Evolutionary conservation across 2,113 vertebrate species (phyloP).

Genomic region (Phalacrocorax pelagicus): DNA sequence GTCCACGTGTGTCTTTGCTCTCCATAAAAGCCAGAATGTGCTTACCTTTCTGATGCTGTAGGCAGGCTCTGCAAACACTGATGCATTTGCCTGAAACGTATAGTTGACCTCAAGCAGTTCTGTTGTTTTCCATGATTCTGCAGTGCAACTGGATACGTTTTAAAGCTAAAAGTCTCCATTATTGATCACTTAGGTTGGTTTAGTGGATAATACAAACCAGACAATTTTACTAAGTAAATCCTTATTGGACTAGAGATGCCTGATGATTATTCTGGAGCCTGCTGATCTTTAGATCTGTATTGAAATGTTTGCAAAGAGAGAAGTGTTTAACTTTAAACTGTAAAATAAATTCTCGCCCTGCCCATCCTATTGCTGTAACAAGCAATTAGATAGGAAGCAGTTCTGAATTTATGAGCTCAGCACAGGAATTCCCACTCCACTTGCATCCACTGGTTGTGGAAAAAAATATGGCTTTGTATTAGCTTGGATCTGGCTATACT

Average conservation of each 20-base stretch:
- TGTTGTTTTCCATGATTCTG: neutral
- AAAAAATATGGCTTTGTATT: neutral
- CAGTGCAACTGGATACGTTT: neutral
- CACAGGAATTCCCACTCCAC: neutral
- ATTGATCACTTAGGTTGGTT: neutral
- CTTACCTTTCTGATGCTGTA: neutral
- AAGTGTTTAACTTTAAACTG: neutral
- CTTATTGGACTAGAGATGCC: neutral
- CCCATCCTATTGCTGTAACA: neutral
- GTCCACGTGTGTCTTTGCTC: neutral
- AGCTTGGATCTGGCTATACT: neutral
- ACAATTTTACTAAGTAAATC: neutral
- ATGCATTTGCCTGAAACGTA: neutral
- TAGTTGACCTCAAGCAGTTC: neutral
- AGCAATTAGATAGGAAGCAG: neutral
- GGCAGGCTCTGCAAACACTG: neutral
- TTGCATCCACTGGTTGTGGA: neutral
- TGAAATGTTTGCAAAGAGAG: neutral
- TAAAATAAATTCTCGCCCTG: neutral
- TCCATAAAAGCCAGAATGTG: neutral
- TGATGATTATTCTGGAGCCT: neutral
- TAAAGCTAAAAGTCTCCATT: neutral
- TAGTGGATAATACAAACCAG: neutral
- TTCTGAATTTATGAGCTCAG: neutral
- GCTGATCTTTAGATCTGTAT: neutral